Evolutionary conservation across 1,140 invertebrate genomes (phyloP), one percentile per base, ranked within the genome.

Genomic region (Trypoxylus dichotomus): DNA sequence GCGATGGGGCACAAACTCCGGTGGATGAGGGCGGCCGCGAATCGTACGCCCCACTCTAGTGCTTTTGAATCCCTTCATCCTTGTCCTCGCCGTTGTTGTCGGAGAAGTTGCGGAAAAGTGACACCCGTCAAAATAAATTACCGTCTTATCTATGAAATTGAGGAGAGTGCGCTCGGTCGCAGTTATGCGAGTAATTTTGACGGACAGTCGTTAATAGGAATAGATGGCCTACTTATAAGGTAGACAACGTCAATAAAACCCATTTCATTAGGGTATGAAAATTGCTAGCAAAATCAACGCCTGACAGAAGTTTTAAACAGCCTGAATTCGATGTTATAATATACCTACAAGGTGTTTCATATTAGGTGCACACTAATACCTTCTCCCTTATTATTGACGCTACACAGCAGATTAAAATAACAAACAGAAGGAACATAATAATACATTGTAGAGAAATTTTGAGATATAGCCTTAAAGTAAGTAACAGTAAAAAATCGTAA

Each of bases 61-160:
- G 58, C 58, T 63, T 63, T 19, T 27, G 58, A 63, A 63, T 63
- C 58, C n/a, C 43, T 47, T 47, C 43, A 47, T 2, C 43, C 43
- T 47, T 10, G 43, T 47, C 43, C 11, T 47, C 43, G n/a, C 2
- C 43, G n/a, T 47, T n/a, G 43, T 47, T 47, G 43, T 47, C 43
- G n/a, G 43, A n/a, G 58, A 63, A 27, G 8, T 63, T 27, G 58
- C 21, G 58, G 19, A 27, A 63, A 63, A 63, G 58, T 63, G 58
- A 63, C 58, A 19, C 58, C 58, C 58, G 58, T 63, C 58, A 63
- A 63, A 63, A 63, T 63, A 63, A 63, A 63, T 63, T 63, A 63
- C 58, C 58, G 21, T 63, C 58, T 63, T 63, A 63, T 63, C 58
- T 63, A 63, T 63, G 58, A 63, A 63, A 63, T 24, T 63, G 58